Base-by-base conservation (phyloP, 2,797 vertebrate species). In the Vespertilio murinus region DNA sequence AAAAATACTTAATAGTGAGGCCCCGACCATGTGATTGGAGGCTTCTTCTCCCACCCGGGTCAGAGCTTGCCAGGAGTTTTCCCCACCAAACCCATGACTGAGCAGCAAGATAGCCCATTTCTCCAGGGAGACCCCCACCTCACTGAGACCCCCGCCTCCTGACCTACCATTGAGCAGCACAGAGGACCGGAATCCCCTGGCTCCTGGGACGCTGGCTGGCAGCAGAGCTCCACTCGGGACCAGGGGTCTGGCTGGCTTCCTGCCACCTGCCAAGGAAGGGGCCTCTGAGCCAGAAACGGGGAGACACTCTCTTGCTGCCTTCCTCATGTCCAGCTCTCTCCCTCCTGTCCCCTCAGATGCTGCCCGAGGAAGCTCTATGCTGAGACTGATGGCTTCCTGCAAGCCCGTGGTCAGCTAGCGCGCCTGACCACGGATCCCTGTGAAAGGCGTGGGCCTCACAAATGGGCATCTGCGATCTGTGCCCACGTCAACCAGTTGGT, bases 71-170 rank as follows among this genome's bases (percentile, higher is more conserved):
- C 17, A 30, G 52, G 30, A 33, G 73, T 38, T 78, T 69, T 74
- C n/a, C 67, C 69, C 17, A 40, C 10, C 52, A 40, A 0, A 47
- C 40, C 71, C 28, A 16, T 1, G 38, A 45, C 23, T 25, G 28
- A 74, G 69, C 9, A 16, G 71, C 38, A 11, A 1, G 17, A 45
- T 30, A 83, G 47, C 28, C 16, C 18, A 20, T 45, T 17, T 30
- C 30, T 35, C 45, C 49, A 42, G 23, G 7, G 47, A 52, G 33
- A 64, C 0, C 14, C n/a, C 59, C 23, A 38, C 49, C 22, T 12
- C 7, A 30, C 2, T 2, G 35, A 8, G 14, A 0, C 0, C 0
- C 40, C 5, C 0, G 0, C 10, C 67, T 30, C 0, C 22, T 54
- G 8, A 47, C 33, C 70, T 22, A 30, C 30, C 6, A 0, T 22